Base-by-base conservation (phyloP, 2,113 vertebrate genomes). In the Tangachromis dhanisi region DNA sequence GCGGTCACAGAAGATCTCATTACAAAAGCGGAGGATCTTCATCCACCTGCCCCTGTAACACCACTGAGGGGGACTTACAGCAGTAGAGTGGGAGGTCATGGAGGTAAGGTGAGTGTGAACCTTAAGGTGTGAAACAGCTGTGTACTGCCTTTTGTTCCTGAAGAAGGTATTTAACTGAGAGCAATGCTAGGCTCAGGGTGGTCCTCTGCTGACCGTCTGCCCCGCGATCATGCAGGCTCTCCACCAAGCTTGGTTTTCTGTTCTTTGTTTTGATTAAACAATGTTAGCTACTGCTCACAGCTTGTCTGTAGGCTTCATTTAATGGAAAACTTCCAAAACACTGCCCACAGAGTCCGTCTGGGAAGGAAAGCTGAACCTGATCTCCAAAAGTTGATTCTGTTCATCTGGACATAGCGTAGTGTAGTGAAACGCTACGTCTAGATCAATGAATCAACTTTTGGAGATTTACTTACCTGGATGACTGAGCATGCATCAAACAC, bases 371-470 rank as follows among this genome's bases (percentile, higher is more conserved):
- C 16, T 49, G 47, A 49, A 49, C 17, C 47, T 49, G 16, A 49
- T 49, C 47, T 49, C 47, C 47, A 49, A 49, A 49, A 49, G 47
- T 49, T 49, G 47, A 49, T 0, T 49, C 47, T 19, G 47, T 19
- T 49, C 4, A 49, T 49, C 47, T 49, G 8, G 47, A 49, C 47
- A 19, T 19, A 49, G 47, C 8, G 8, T 47, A 16, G 7, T 0
- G 2, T 16, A 16, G 4, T 16, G 14, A 16, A 8, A 47, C 14
- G 8, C 3, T 49, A 49, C 0, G 8, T 49, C 0, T 8, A 19
- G 47, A 49, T 49, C 0, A 49, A 49, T 19, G 47, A 49, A 49
- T 49, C 47, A 49, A 49, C 47, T 49, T 0, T 49, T 49, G 47
- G 47, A 19, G 47, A 49, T 49, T 9, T 49, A 49, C 17, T 49